Base-by-base conservation (phyloP, 2,113 vertebrate species). In the Oceanodroma tethys region DNA sequence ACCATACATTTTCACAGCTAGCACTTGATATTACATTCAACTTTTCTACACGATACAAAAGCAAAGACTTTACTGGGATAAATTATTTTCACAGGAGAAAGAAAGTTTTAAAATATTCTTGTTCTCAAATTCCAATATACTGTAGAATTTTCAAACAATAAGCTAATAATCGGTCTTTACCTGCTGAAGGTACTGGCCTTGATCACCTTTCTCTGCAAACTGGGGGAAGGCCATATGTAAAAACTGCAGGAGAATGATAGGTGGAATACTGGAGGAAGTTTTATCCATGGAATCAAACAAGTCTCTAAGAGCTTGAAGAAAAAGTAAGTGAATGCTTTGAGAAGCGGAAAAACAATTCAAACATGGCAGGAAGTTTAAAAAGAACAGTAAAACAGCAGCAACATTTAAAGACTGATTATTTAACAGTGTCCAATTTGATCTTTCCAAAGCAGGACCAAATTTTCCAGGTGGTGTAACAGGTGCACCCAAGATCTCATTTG, bases 171-270 rank as follows among this genome's bases (percentile, higher is more conserved):
- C 2, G 8, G 30, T 80, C 30, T 91, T 98, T 97, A 99, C 99
- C 99, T 99, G 99, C 83, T 99, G 99, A 74, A 99, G 99, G 96
- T 99, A 99, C 72, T 99, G 99, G 74, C 99, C 99, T 98, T 99
- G 99, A 66, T 99, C 99, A 0, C 99, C 99, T 92, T 99, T 99
- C 97, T 99, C 99, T 50, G 99, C 99, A 97, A 99, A 99, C 98
- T 99, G 99, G 86, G 99, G 99, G 96, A 99, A 99, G 98, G 99
- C 99, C 99, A 99, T 99, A 93, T 99, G 99, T 96, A 99, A 99
- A 97, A 99, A 99, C 95, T 99, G 99, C 97, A 99, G 99, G 80
- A 99, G 98, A 97, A 99, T 99, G 96, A 99, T 99, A 78, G 99
- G 99, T 47, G 99, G 99, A 94, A 99, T 99, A 98, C 99, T 99